Percentiles rank a stretch among this genome's conserved stretches.
Evolutionary conservation across 2,888 invertebrate species (phyloP).

Genomic region (Brachyopa scutellaris): DNA sequence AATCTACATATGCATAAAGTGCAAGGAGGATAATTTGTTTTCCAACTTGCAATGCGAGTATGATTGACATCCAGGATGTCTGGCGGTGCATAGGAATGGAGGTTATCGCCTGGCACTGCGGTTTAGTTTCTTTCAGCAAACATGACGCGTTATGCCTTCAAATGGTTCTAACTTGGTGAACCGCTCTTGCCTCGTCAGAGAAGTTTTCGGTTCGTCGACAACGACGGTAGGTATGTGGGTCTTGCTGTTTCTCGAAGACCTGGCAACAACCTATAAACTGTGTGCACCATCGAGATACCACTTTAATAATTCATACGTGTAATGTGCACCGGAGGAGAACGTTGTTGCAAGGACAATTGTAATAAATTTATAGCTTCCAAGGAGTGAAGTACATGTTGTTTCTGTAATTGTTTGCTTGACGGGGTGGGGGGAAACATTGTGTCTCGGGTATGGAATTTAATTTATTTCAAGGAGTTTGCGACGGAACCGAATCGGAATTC

Average conservation of each 20-base stretch:
- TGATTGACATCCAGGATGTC: conserved; percentile 60
- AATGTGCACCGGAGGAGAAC: conserved; percentile 54
- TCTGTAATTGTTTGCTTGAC: conserved; percentile 59
- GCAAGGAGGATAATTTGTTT: conserved; percentile 72
- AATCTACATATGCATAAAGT: conserved; percentile 66
- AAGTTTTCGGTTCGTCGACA: conserved; percentile 14
- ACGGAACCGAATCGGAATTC: conserved; percentile 60
- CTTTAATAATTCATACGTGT: conserved; percentile 72
- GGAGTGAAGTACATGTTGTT: conserved; percentile 60
- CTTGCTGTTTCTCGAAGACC: conserved; percentile 19
- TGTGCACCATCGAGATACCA: conserved; percentile 35
- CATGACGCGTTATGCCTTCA: conserved; percentile 21
- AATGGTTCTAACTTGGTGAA: conserved; percentile 42
- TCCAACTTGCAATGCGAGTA: conserved; percentile 53
- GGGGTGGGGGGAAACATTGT: neutral
- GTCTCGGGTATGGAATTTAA: conserved; percentile 62
- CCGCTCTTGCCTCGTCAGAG: conserved; percentile 35
- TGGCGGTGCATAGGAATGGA: neutral
- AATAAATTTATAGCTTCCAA: conserved; percentile 61
- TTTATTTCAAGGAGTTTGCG: conserved; percentile 62
- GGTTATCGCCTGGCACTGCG: conserved; percentile 37
- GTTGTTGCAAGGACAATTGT: conserved; percentile 62
- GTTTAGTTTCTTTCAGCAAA: conserved; percentile 46
- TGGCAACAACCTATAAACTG: conserved; percentile 54
- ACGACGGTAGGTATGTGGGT: conserved; percentile 20